Evolutionary conservation across 1,140 invertebrate genomes (phyloP).

Genomic region (Dufourea novaeangliae): DNA sequence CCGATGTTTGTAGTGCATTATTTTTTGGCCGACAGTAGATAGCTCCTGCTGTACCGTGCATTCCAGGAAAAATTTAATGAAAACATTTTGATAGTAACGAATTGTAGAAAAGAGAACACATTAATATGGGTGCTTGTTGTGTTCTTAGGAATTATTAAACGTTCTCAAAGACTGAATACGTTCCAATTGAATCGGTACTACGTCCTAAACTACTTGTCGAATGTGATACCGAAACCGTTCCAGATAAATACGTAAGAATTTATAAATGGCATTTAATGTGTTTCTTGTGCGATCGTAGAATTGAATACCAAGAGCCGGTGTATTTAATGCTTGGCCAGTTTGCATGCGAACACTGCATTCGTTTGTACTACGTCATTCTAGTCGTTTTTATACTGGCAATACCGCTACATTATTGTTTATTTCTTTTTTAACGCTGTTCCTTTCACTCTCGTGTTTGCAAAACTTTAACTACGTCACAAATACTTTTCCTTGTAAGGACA

Average conservation of each 20-base stretch:
- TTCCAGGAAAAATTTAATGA: constrained; percentile 7
- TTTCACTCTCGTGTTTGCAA: not conserved
- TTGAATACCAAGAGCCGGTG: not conserved
- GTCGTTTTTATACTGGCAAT: not conserved
- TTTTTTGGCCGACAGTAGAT: not conserved
- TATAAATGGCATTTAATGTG: not conserved
- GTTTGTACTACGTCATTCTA: constrained; percentile 9
- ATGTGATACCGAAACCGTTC: constrained; percentile 10
- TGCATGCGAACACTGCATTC: not conserved
- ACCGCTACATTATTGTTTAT: not conserved
- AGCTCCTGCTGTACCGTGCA: not conserved
- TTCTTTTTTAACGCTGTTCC: not conserved
- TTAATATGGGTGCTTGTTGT: not conserved
- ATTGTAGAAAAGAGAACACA: not conserved
- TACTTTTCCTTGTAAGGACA: constrained; percentile 20
- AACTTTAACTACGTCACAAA: not conserved
- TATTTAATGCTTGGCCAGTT: not conserved
- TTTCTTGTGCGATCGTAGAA: not conserved
- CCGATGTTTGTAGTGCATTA: not conserved
- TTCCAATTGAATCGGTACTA: not conserved
- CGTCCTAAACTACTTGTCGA: too few species aligned
- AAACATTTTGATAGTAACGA: not conserved
- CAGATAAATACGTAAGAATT: not conserved
- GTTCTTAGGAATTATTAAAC: not conserved
- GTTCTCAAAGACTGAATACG: constrained; percentile 15